phyloP scores from a whole-genome alignment of 2,888 invertebrate genomes.

The Acrobeloides nanus region DNA sequence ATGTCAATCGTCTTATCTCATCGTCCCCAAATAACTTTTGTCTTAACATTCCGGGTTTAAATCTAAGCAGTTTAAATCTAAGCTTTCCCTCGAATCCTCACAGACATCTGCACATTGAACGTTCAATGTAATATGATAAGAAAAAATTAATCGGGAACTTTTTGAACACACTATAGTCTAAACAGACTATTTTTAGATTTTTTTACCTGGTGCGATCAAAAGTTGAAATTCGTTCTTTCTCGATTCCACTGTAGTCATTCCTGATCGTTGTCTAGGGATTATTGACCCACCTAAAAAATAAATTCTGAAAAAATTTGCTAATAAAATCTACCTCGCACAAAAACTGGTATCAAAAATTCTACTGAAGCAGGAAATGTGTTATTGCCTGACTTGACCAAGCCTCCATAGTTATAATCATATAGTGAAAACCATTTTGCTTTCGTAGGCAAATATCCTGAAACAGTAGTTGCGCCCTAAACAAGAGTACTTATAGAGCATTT shows the following conservation, averaged over 20 bases:
- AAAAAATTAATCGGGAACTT: too few species aligned
- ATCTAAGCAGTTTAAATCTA: too few species aligned
- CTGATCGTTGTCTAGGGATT: slow-evolving; percentile 57
- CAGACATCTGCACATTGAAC: too few species aligned
- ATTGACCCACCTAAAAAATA: slow-evolving; percentile 61
- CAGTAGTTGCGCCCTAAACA: slow-evolving; percentile 25
- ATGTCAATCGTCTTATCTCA: too few species aligned
- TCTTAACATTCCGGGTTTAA: too few species aligned
- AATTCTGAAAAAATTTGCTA: too few species aligned
- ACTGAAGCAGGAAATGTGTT: slow-evolving; percentile 32
- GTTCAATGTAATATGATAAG: too few species aligned
- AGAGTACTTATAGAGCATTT: too few species aligned
- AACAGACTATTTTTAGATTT: too few species aligned
- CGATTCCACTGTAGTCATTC: slow-evolving; percentile 38
- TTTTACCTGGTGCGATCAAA: slow-evolving; percentile 60
- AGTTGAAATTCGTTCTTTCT: slow-evolving; percentile 66
- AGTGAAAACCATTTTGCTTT: slow-evolving; percentile 51
- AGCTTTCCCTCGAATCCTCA: too few species aligned
- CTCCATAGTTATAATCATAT: slow-evolving; percentile 23
- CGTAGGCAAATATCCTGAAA: slow-evolving; percentile 54
- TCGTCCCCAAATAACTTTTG: too few species aligned
- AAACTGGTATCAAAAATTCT: slow-evolving; percentile 35
- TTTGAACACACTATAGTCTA: too few species aligned
- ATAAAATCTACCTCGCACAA: slow-evolving; percentile 35
- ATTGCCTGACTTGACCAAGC: slow-evolving; percentile 25